phyloP scores from a whole-genome alignment of 1,140 invertebrate genomes.

The Conus betulinus region DNA sequence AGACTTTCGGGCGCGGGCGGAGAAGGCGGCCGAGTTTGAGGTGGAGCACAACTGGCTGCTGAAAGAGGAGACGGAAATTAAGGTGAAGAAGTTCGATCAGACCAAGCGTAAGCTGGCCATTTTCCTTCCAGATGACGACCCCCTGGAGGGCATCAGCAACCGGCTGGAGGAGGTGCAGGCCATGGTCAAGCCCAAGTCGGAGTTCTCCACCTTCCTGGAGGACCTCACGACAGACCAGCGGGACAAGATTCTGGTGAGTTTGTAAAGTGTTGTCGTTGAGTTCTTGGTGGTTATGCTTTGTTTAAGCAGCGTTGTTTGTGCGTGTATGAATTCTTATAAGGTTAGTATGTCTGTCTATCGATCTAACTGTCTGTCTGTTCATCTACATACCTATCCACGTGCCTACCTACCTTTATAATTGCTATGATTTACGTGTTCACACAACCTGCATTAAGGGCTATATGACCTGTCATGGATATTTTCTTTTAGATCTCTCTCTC shows the following conservation, averaged over 20 bases:
- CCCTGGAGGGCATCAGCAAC: conserved; percentile 50
- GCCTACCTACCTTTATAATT: too few relatives aligned
- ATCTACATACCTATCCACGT: too few relatives aligned
- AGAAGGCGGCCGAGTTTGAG: conserved; percentile 54
- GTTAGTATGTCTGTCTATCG: too few relatives aligned
- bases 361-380: background rate
- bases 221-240: conserved; percentile 50
- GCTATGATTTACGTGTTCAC: too few relatives aligned
- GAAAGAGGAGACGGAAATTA: conserved; percentile 52
- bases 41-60: conserved; percentile 65
- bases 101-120: conserved; percentile 55
- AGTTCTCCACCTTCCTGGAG: conserved; percentile 53
- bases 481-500: too few relatives aligned
- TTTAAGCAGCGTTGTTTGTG: background rate
- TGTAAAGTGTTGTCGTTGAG: background rate
- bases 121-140: conserved; percentile 57
- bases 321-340: background rate
- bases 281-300: background rate
- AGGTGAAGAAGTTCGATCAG: conserved; percentile 48
- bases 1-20: conserved; percentile 13
- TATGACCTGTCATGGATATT: too few relatives aligned
- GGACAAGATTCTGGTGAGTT: conserved; percentile 55
- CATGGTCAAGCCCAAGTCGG: conserved; percentile 56
- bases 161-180: conserved; percentile 57
- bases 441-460: too few relatives aligned